Conservation (phyloP, 2,113 vertebrate species). For the Falcunculus frontatus region DNA sequence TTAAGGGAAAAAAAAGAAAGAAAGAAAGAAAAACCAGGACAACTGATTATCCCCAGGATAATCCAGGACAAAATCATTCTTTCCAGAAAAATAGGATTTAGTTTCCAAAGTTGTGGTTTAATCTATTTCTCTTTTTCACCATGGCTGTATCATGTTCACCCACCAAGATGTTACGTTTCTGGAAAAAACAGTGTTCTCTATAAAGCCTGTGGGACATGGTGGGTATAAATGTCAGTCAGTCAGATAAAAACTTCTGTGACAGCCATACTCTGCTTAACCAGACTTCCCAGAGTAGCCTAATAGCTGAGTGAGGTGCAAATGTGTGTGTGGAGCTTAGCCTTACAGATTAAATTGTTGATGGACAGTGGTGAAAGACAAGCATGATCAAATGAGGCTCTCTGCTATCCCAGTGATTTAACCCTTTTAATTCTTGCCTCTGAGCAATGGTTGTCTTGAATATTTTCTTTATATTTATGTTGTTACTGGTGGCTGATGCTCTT, state of each 20-base stretch:
- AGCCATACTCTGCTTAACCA: background rate
- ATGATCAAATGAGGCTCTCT: background rate
- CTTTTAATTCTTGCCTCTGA: background rate
- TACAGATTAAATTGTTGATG: background rate
- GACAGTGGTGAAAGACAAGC: conserved; percentile 15
- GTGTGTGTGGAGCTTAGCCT: background rate
- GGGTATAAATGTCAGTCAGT: background rate
- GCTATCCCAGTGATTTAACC: background rate
- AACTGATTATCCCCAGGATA: background rate
- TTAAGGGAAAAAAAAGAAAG: background rate
- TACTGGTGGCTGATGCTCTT: background rate
- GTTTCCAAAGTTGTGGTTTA: background rate
- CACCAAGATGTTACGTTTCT: background rate
- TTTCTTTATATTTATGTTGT: background rate
- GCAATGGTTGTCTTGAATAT: background rate
- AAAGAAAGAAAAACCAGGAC: background rate
- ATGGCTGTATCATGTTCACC: background rate
- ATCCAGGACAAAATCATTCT: background rate
- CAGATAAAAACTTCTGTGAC: conserved; percentile 7
- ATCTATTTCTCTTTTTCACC: background rate
- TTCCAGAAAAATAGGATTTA: background rate
- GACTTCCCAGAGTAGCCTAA: background rate
- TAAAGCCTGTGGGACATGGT: background rate
- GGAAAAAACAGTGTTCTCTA: background rate
- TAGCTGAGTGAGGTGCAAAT: background rate